A percentile compares a stretch with the other conserved stretches of the same genome.
Evolutionary conservation across 1,140 invertebrate genomes (phyloP).

Genomic region (Himalopsyche phryganea): DNA sequence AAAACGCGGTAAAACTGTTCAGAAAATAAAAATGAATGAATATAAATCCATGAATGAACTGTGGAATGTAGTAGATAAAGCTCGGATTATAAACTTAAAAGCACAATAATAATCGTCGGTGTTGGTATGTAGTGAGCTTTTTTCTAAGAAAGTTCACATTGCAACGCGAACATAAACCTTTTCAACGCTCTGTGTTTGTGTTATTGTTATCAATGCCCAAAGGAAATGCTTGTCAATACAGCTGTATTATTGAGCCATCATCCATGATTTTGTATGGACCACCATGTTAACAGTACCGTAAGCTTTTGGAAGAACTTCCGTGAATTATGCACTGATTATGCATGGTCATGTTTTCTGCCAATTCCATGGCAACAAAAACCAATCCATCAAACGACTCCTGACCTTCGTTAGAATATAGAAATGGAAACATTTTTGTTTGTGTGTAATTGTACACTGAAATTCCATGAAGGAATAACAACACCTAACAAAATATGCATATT

Average conservation of each 20-base stretch:
- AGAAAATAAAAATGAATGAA: constrained; percentile 19
- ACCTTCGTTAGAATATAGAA: too few relatives aligned
- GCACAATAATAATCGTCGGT: too few relatives aligned
- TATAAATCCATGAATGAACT: constrained; percentile 18
- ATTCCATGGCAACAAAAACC: background rate
- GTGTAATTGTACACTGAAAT: too few relatives aligned
- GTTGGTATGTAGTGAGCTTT: background rate
- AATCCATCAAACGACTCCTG: too few relatives aligned
- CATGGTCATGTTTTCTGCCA: background rate
- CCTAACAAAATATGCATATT: too few relatives aligned
- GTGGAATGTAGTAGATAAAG: constrained; percentile 5
- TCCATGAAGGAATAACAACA: too few relatives aligned
- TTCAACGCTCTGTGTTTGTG: constrained; percentile 3
- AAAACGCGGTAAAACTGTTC: constrained; percentile 15
- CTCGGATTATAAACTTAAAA: constrained; percentile 12
- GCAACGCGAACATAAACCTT: constrained; percentile 24
- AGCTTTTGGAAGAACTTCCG: too few relatives aligned
- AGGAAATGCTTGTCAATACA: constrained; percentile 31
- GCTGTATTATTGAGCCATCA: constrained; percentile 24
- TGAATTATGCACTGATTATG: too few relatives aligned
- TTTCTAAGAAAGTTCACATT: constrained; percentile 15
- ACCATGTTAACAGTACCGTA: constrained; percentile 9
- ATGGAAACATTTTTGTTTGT: too few relatives aligned
- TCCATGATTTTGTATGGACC: constrained; percentile 13
- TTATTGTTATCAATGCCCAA: constrained; percentile 13